A percentile compares a stretch with the other conserved stretches of the same genome.
Evolutionary conservation across 2,797 vertebrate species (phyloP).

Genomic region (Coregonus ussuriensis): DNA sequence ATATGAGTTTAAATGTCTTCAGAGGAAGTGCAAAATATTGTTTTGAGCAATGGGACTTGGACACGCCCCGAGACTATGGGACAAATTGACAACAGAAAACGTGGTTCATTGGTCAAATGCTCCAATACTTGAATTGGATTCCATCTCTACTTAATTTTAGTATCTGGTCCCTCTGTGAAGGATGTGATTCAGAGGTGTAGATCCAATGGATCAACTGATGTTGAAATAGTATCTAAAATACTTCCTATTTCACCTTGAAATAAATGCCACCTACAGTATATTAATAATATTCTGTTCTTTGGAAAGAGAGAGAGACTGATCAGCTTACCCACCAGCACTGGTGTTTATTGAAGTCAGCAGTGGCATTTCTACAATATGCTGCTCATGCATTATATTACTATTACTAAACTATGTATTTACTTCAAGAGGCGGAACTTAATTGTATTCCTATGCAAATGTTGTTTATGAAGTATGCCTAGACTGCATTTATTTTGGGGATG

Average conservation of each 20-base stretch:
- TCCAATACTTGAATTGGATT: neutral
- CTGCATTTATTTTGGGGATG: slow-evolving; percentile 1
- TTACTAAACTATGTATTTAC: neutral
- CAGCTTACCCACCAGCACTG: neutral
- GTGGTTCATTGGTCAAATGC: neutral
- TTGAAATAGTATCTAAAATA: neutral
- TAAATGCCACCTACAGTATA: neutral
- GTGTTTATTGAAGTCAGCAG: neutral
- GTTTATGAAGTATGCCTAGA: neutral
- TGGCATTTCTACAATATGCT: neutral
- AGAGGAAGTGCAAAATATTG: too few relatives aligned
- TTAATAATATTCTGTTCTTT: neutral
- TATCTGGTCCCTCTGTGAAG: neutral
- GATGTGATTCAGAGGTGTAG: neutral
- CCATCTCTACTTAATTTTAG: neutral
- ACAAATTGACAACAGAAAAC: too few relatives aligned
- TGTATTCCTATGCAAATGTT: slow-evolving; percentile 12
- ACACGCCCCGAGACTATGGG: too few relatives aligned
- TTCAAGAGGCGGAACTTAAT: slow-evolving; percentile 4
- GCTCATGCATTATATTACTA: neutral
- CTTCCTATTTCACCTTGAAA: neutral
- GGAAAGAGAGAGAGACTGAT: neutral
- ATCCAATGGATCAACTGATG: neutral
- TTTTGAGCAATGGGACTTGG: too few relatives aligned
- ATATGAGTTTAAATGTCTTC: too few relatives aligned